These are phyloP conservation scores for Protosalanx chinensis DNA, from an alignment of 2,797 vertebrate genomes.

Conservation along the genomic window DNA sequence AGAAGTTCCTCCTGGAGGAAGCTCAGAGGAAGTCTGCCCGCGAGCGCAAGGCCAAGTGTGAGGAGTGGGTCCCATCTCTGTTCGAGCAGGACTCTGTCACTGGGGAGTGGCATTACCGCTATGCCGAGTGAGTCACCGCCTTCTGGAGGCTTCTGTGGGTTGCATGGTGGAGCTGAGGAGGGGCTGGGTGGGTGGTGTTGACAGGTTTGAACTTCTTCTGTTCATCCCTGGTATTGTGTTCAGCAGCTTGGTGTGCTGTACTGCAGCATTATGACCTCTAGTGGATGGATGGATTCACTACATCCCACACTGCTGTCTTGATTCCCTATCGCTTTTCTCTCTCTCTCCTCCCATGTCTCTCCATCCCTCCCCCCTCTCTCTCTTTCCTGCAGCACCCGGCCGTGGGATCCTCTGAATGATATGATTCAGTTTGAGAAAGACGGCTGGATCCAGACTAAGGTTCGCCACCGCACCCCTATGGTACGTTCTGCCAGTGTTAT, in stretches of 20 bases:
- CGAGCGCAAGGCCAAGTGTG: conserved; percentile 87
- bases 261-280: conserved; percentile 6
- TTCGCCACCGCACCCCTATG: conserved; percentile 97
- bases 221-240: not conserved
- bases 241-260: not conserved
- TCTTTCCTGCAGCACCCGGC: conserved; percentile 80
- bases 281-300: conserved; percentile 1
- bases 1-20: conserved; percentile 94
- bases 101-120: conserved; percentile 96
- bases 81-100: conserved; percentile 89
- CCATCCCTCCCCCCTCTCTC: not conserved
- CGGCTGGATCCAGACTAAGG: conserved; percentile 94
- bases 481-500: conserved; percentile 86
- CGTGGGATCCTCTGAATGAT: conserved; percentile 97
- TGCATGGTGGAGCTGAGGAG: too few relatives aligned
- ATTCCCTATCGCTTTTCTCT: not conserved
- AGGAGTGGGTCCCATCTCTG: conserved; percentile 87
- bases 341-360: not conserved
- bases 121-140: conserved; percentile 85
- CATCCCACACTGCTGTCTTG: not conserved
- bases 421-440: conserved; percentile 98
- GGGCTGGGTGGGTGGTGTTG: not conserved
- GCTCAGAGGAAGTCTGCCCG: conserved; percentile 88
- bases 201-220: not conserved
- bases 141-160: not conserved